Conservation (phyloP, 2,888 invertebrate genomes). For the Octonoba sinensis region DNA sequence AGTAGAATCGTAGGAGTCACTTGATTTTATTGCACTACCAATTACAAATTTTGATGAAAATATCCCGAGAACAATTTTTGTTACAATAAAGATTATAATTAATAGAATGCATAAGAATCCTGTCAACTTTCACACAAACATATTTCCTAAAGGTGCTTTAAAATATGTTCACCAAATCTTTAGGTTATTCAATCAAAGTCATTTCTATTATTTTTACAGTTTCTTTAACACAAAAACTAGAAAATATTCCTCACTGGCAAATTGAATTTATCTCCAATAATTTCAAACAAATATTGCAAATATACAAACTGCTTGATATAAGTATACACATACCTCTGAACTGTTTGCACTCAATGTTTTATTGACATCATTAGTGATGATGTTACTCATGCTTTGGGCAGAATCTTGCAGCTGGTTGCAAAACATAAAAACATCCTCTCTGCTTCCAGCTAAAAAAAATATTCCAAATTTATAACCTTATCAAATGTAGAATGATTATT, state of each 20-base stretch:
- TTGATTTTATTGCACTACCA: no score
- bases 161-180: no score
- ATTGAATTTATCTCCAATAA: no score
- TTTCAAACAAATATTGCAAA: no score
- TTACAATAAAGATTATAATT: neutral
- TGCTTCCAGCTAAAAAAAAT: constrained; percentile 54
- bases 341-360: constrained; percentile 29
- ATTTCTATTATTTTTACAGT: no score
- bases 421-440: constrained; percentile 51
- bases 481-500: neutral
- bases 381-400: constrained; percentile 62
- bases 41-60: neutral
- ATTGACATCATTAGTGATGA: constrained; percentile 34
- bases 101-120: neutral
- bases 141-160: no score
- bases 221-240: no score
- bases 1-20: no score
- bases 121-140: no score
- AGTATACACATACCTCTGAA: constrained; percentile 49
- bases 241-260: no score
- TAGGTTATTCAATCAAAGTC: no score
- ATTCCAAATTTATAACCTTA: neutral
- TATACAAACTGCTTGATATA: no score
- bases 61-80: neutral
- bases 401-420: constrained; percentile 50